phyloP scores from a whole-genome alignment of 2,888 invertebrate genomes.

The Clanis bilineata region DNA sequence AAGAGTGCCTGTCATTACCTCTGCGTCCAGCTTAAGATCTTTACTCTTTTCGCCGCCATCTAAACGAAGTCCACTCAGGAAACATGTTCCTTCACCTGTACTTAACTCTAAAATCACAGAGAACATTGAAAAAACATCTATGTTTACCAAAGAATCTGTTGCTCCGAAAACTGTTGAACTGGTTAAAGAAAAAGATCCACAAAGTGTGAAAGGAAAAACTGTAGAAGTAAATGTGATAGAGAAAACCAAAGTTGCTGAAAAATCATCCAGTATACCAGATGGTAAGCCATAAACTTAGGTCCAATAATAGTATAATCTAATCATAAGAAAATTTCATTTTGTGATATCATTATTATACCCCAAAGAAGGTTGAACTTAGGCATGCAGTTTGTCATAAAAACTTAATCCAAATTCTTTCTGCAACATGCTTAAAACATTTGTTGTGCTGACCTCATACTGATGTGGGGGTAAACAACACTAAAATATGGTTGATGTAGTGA shows the following conservation, averaged over 20 bases:
- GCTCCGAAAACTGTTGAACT: not conserved
- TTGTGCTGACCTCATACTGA: too few species aligned
- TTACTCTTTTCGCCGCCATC: conserved; percentile 52
- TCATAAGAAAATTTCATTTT: too few species aligned
- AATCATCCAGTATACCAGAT: conserved; percentile 35
- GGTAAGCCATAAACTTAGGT: too few species aligned
- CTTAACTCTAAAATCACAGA: conserved; percentile 37
- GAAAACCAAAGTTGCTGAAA: not conserved
- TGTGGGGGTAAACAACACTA: too few species aligned
- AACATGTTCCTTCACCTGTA: conserved; percentile 37
- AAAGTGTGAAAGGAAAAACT: conserved; percentile 27
- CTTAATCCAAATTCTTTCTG: too few species aligned
- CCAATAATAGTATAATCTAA: too few species aligned
- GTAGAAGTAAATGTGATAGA: conserved; percentile 8
- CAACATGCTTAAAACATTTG: too few species aligned
- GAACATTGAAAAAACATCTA: conserved; percentile 19
- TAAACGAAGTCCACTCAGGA: conserved; percentile 40
- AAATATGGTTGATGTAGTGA: too few species aligned
- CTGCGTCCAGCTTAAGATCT: conserved; percentile 32
- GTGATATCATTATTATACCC: too few species aligned
- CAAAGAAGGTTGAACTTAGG: too few species aligned
- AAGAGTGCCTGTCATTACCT: conserved; percentile 45
- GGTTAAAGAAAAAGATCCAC: not conserved
- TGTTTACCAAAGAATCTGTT: not conserved
- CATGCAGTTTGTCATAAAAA: too few species aligned